phyloP scores from a whole-genome alignment of 2,888 invertebrate genomes.

The Strigamia transsilvanica region DNA sequence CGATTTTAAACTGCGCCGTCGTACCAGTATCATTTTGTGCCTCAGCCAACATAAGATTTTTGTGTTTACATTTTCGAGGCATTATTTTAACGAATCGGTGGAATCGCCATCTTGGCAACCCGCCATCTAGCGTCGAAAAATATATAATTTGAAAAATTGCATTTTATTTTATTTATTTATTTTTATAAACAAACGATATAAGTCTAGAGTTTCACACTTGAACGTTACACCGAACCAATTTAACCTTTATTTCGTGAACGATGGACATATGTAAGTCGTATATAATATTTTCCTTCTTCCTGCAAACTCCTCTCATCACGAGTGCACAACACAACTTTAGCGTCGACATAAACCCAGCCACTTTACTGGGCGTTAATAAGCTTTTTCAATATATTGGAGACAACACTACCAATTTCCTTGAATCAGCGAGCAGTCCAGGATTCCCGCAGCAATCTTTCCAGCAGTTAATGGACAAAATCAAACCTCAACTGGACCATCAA shows the following conservation, averaged over 20 bases:
- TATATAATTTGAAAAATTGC: background rate
- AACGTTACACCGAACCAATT: background rate
- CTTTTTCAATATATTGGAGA: background rate
- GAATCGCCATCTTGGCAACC: background rate
- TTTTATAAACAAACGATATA: background rate
- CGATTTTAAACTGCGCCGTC: background rate
- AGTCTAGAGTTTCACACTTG: background rate
- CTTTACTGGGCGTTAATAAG: background rate
- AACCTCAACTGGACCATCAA: background rate
- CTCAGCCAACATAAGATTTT: background rate
- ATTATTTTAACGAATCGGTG: background rate
- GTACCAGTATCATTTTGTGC: background rate
- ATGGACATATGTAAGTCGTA: background rate
- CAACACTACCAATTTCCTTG: background rate
- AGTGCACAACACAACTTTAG: background rate
- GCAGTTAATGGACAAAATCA: background rate
- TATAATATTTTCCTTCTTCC: background rate
- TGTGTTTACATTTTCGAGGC: conserved; percentile 26
- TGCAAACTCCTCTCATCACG: background rate
- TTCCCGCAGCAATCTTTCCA: background rate
- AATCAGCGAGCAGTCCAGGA: background rate
- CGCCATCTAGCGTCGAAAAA: background rate
- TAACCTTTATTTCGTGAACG: background rate
- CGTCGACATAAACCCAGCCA: background rate
- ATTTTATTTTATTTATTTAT: background rate